phyloP scores from a whole-genome alignment of 2,888 invertebrate genomes.

The Sceliomorpha sp. region DNA sequence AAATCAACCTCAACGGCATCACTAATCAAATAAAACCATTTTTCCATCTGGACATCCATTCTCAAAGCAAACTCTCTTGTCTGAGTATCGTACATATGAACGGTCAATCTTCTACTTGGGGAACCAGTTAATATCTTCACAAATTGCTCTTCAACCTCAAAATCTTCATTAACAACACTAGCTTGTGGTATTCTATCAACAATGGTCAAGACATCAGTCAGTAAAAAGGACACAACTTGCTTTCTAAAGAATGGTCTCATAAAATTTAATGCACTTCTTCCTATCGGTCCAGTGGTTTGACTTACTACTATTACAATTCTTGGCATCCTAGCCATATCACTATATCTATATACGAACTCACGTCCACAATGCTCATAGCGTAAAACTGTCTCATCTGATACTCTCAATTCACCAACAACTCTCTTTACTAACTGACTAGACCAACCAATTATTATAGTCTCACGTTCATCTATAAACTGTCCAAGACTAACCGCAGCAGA shows the following conservation, averaged over 20 bases:
- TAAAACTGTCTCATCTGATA: background rate
- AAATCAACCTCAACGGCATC: background rate
- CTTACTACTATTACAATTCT: background rate
- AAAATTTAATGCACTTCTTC: background rate
- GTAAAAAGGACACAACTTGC: background rate
- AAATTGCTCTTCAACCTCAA: background rate
- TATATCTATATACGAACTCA: background rate
- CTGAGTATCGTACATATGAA: background rate
- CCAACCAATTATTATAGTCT: background rate
- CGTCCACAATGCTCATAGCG: background rate
- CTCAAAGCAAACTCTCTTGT: background rate
- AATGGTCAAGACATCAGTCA: background rate
- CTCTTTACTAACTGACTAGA: background rate
- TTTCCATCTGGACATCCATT: background rate
- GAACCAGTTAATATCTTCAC: background rate
- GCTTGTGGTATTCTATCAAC: background rate
- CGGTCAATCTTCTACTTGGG: background rate
- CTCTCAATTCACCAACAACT: background rate
- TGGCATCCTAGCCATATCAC: background rate
- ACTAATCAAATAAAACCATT: slow-evolving; percentile 2
- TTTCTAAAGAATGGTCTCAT: background rate
- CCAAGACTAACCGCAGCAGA: background rate
- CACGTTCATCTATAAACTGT: background rate
- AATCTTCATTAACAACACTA: background rate
- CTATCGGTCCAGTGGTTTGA: background rate